Conservation (phyloP, 2,113 vertebrate species). For the Chaenocephalus aceratus region DNA sequence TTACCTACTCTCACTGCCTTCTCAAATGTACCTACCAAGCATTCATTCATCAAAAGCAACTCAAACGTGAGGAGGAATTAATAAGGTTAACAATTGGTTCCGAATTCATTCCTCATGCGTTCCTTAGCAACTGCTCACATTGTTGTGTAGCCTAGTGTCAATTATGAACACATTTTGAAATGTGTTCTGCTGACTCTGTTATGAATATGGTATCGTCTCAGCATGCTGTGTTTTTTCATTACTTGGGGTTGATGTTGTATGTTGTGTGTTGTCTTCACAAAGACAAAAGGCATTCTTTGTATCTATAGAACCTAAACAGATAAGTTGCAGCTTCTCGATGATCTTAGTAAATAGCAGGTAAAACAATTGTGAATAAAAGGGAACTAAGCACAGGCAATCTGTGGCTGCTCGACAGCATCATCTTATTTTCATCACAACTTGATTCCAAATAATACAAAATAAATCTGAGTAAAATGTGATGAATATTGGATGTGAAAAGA, state of each 20-base stretch:
- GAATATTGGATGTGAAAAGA: not conserved
- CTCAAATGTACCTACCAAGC: no score
- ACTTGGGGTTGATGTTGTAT: not conserved
- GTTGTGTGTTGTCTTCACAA: not conserved
- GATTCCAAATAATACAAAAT: not conserved
- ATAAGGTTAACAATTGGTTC: no score
- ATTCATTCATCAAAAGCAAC: no score
- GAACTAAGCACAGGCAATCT: not conserved
- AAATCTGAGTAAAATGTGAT: not conserved
- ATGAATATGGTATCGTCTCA: not conserved
- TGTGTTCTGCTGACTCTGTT: not conserved
- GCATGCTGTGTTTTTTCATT: not conserved
- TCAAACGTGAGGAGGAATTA: no score
- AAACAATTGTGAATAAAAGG: not conserved
- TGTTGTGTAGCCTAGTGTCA: no score
- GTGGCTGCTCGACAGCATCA: not conserved
- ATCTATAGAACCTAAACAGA: not conserved
- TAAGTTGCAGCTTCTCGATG: not conserved
- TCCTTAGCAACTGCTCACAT: no score
- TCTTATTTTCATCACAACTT: not conserved
- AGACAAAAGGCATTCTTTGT: not conserved
- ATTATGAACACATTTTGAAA: not conserved
- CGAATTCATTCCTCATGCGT: no score
- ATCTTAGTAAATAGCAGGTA: not conserved
- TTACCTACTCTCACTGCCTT: no score